These are phyloP conservation scores for Ophonus ardosiacus DNA, from an alignment of 2,888 invertebrate species.

Conservation along the genomic window DNA sequence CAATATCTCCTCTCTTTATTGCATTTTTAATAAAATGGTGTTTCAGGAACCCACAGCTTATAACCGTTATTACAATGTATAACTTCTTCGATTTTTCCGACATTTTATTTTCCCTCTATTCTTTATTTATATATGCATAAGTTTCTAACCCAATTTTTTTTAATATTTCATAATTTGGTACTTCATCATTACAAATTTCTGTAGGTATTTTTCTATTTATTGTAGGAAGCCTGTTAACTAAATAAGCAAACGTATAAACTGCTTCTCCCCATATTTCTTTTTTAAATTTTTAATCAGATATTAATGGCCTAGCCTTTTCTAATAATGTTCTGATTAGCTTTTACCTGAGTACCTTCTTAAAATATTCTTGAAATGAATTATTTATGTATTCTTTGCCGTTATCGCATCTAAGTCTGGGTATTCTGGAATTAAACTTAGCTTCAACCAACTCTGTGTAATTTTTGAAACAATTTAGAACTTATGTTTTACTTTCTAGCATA, in stretches of 20 bases:
- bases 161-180: conserved; percentile 69
- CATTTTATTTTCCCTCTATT: background rate
- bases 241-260: conserved; percentile 70
- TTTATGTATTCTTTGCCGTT: background rate
- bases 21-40: no score
- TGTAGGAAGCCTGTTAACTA: conserved; percentile 71
- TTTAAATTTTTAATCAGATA: conserved; percentile 65
- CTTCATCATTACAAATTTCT: conserved; percentile 71
- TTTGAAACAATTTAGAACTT: conserved; percentile 67
- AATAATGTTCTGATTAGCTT: conserved; percentile 67
- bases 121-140: conserved; percentile 50
- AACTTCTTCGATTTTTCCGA: no score
- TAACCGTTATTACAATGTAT: no score
- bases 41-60: no score
- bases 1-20: no score
- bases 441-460: conserved; percentile 66
- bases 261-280: conserved; percentile 69
- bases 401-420: conserved; percentile 64
- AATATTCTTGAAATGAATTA: conserved; percentile 59
- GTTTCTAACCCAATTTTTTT: conserved; percentile 69
- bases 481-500: conserved; percentile 66
- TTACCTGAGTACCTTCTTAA: conserved; percentile 67
- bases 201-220: conserved; percentile 70
- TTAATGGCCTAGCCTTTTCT: conserved; percentile 67
- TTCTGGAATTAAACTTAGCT: conserved; percentile 67